Evolutionary conservation across 2,797 vertebrate genomes (phyloP).

Genomic region (Pantherophis alleghaniensis): DNA sequence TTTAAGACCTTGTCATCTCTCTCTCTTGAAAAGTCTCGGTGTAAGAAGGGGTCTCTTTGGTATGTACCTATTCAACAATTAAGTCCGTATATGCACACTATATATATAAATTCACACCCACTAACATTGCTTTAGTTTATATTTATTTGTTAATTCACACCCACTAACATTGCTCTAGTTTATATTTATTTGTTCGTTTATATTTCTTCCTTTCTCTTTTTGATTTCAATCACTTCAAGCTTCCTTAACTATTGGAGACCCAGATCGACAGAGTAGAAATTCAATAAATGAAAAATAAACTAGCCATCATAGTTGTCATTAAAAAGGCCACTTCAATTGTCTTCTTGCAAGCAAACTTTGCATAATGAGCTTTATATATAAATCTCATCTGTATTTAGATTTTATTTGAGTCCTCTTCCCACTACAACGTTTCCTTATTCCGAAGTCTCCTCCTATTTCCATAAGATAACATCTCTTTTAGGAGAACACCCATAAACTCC

Average conservation of each 20-base stretch:
- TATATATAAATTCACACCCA: background rate
- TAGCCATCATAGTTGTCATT: background rate
- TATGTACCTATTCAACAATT: background rate
- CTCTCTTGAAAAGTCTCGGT: conserved; percentile 47
- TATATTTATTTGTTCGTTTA: background rate
- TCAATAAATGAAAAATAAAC: background rate
- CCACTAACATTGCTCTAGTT: background rate
- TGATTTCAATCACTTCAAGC: background rate
- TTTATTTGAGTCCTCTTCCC: background rate
- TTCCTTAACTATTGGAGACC: background rate
- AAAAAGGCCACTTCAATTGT: background rate
- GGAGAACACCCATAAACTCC: conserved; percentile 34
- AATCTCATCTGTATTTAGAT: background rate
- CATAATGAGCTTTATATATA: background rate
- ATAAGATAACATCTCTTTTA: conserved; percentile 34
- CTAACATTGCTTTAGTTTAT: background rate
- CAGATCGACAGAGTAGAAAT: background rate
- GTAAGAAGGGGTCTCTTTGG: background rate
- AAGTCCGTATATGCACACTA: background rate
- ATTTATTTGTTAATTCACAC: background rate
- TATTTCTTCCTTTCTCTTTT: background rate
- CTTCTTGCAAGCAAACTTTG: background rate
- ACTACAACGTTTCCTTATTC: background rate
- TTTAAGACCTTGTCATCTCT: conserved; percentile 60
- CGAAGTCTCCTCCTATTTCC: background rate